Evolutionary conservation across 2,888 invertebrate genomes (phyloP).

Genomic region (Cantharis rustica): DNA sequence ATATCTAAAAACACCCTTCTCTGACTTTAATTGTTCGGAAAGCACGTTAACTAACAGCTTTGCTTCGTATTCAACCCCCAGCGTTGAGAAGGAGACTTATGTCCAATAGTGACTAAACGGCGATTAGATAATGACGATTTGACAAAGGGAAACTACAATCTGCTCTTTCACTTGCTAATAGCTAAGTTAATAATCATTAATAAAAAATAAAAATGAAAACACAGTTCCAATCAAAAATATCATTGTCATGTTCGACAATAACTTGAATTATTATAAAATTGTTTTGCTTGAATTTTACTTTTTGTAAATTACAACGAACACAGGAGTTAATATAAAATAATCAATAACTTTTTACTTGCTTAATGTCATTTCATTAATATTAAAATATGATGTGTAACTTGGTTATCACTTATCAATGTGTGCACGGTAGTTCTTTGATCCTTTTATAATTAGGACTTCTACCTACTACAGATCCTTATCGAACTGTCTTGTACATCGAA

Average conservation of each 20-base stretch:
- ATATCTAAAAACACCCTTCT: no score
- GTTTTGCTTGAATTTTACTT: background rate
- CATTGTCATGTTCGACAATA: background rate
- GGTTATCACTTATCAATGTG: background rate
- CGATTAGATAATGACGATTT: no score
- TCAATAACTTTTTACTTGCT: background rate
- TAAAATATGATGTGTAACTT: constrained; percentile 1
- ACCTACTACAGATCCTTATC: constrained; percentile 26
- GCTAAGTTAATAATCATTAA: no score
- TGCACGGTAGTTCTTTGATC: constrained; percentile 28
- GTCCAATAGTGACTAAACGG: no score
- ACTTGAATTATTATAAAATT: background rate
- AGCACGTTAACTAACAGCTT: no score
- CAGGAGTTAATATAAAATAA: background rate
- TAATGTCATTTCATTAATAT: background rate
- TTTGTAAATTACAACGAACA: background rate
- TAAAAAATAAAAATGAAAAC: no score
- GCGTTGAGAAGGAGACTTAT: no score
- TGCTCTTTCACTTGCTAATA: no score
- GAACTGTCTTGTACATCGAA: constrained; percentile 17
- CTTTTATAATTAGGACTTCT: constrained; percentile 27
- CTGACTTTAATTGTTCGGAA: no score
- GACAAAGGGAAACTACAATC: no score
- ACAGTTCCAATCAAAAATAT: background rate
- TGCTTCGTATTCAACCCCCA: no score